Base-by-base conservation (phyloP, 2,113 vertebrate genomes). In the Rhadina sibilatrix region DNA sequence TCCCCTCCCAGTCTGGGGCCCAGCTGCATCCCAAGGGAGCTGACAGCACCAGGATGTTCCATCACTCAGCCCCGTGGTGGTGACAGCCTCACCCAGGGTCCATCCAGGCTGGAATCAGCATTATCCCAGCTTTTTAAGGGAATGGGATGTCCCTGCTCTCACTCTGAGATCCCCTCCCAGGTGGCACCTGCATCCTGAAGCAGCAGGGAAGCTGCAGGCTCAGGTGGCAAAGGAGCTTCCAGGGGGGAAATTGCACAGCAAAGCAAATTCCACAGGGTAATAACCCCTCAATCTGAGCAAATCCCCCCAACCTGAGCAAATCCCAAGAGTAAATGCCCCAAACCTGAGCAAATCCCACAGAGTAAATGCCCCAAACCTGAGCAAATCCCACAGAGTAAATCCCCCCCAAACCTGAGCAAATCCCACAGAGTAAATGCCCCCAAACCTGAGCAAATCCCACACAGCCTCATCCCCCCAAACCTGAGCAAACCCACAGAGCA, bases 31-130 rank as follows among this genome's bases (percentile, higher is more conserved):
- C 9, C 6, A 1, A 10, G 65, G 38, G 50, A 86, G 47, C 37
- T 47, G 31, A 18, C 28, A 37, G 1, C 14, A 1, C 6, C 59
- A 9, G 72, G 56, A 4, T 63, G 30, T 19, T 2, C 0, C 4
- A n/a, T 2, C 12, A 10, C 57, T 38, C 40, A 6, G 1, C 57
- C 38, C 76, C 30, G 4, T 5, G 7, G 1, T 8, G 12, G 49
- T 6, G 46, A 24, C 85, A 84, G 63, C 63, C 70, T 77, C 75
- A 8, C n/a, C 52, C 74, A 10, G 12, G 23, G 4, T 33, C 46
- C 65, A 3, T 1, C 0, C 14, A 5, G n/a, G 54, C 88, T 87
- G 89, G 33, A 70, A 49, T 30, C 46, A 59, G 37, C 11, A 1
- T 44, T 14, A 21, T 25, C 38, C 59, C 21, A 7, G 64, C 8